phyloP scores from a whole-genome alignment of 2,888 invertebrate genomes.

The Odontomyia ornata region DNA sequence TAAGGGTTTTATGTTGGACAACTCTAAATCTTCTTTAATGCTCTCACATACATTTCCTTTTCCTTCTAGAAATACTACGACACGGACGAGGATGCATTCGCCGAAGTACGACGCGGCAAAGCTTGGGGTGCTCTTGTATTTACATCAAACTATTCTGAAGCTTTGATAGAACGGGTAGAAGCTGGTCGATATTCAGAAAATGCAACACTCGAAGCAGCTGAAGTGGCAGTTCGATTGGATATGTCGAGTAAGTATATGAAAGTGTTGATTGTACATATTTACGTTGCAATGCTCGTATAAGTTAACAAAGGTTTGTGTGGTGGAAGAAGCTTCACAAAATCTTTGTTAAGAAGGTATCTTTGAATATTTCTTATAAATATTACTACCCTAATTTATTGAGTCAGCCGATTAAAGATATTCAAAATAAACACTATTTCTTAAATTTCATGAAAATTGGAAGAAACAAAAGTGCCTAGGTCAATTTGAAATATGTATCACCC shows the following conservation, averaged over 20 bases:
- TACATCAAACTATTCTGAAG: slow-evolving; percentile 77
- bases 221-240: slow-evolving; percentile 78
- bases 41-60: not conserved
- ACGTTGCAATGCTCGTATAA: too few relatives aligned
- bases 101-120: slow-evolving; percentile 74
- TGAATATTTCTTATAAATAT: too few relatives aligned
- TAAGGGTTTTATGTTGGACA: slow-evolving; percentile 18
- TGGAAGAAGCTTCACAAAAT: too few relatives aligned
- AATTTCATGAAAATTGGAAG: too few relatives aligned
- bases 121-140: slow-evolving; percentile 83
- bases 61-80: slow-evolving; percentile 66
- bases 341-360: too few relatives aligned
- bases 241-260: slow-evolving; percentile 76
- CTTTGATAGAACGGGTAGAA: slow-evolving; percentile 71
- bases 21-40: slow-evolving; percentile 30
- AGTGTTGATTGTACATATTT: not conserved
- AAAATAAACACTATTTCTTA: too few relatives aligned
- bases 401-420: too few relatives aligned
- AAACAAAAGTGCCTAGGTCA: too few relatives aligned
- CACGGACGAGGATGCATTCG: slow-evolving; percentile 70
- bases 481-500: too few relatives aligned
- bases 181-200: slow-evolving; percentile 69
- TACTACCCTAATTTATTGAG: too few relatives aligned
- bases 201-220: slow-evolving; percentile 71
- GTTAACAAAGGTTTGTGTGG: too few relatives aligned